Conservation (phyloP, 2,113 vertebrate species). For the Chelonoidis abingdonii region DNA sequence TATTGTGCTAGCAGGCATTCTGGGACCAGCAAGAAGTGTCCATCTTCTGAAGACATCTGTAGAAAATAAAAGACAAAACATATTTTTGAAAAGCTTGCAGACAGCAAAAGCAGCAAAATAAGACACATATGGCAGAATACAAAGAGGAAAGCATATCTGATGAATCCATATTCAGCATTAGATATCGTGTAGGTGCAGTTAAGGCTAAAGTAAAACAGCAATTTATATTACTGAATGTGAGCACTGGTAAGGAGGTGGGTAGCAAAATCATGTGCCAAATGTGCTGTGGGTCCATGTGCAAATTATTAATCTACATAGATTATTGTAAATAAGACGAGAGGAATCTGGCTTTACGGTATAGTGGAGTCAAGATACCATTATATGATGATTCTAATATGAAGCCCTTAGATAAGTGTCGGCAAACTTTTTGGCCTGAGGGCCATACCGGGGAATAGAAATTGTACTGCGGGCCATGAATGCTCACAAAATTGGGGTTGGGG, state of each 20-base stretch:
- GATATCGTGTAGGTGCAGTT: not conserved
- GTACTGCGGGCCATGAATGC: too few relatives aligned
- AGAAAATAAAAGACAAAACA: not conserved
- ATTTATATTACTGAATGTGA: not conserved
- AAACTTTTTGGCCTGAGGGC: too few relatives aligned
- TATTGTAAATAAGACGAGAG: not conserved
- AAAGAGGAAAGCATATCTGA: not conserved
- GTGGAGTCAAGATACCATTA: not conserved
- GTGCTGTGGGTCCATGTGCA: not conserved
- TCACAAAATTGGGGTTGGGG: too few relatives aligned
- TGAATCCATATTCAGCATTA: not conserved
- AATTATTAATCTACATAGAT: not conserved
- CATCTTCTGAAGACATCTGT: not conserved
- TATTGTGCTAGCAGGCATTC: not conserved
- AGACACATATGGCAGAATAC: not conserved
- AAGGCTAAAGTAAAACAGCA: not conserved
- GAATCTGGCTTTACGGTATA: not conserved
- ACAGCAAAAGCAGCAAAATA: not conserved
- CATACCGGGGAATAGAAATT: too few relatives aligned
- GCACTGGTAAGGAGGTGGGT: not conserved
- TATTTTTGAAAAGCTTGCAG: not conserved
- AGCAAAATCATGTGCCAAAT: not conserved
- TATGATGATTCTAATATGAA: conserved; percentile 12
- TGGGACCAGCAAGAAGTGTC: not conserved
- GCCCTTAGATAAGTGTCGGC: not conserved